Evolutionary conservation across 2,888 invertebrate species (phyloP).

Genomic region (Eristalis pertinax): DNA sequence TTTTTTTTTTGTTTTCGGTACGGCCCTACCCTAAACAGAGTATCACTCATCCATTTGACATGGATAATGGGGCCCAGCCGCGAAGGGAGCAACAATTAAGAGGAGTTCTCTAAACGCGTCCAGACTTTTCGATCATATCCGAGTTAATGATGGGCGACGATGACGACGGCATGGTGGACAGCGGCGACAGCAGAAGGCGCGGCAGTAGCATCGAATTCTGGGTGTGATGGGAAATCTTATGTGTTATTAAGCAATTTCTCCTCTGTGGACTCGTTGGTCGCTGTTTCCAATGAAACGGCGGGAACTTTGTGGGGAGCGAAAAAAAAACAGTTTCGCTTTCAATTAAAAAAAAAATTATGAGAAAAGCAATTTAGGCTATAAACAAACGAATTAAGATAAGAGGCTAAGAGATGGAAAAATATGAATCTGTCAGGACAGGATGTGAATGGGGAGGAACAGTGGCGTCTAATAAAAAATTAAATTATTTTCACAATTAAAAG

Average conservation of each 20-base stretch:
- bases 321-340: slow-evolving; percentile 7
- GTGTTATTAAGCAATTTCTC: slow-evolving; percentile 9
- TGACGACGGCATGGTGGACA: neutral
- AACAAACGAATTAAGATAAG: slow-evolving; percentile 24
- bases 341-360: slow-evolving; percentile 3
- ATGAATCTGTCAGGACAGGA: neutral
- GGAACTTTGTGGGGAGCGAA: neutral
- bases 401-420: neutral
- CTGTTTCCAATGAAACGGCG: neutral
- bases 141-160: slow-evolving; percentile 38
- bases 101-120: slow-evolving; percentile 29
- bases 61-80: slow-evolving; percentile 30
- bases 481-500: neutral
- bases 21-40: slow-evolving; percentile 44
- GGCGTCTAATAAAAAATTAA: neutral
- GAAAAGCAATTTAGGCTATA: slow-evolving; percentile 21
- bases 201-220: neutral
- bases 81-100: slow-evolving; percentile 49
- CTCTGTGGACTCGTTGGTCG: neutral
- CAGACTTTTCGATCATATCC: slow-evolving; percentile 37
- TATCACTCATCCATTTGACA: slow-evolving; percentile 48
- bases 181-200: neutral
- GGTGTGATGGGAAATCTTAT: slow-evolving; percentile 23
- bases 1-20: neutral
- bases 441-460: neutral